Evolutionary conservation across 2,113 vertebrate species (phyloP).

Genomic region (Tachysurus fulvidraco): DNA sequence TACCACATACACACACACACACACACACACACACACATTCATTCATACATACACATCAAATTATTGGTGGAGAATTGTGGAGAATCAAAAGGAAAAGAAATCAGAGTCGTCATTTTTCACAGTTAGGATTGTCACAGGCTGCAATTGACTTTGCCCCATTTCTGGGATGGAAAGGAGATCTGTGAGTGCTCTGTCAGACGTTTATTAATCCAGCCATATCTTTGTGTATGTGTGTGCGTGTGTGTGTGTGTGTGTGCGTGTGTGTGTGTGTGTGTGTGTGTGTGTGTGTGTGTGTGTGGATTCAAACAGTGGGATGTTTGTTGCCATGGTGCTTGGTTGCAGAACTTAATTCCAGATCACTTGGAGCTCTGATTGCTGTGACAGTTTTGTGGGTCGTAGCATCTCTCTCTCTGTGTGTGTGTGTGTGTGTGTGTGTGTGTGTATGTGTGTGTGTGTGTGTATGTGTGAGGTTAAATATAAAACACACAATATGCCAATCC

Average conservation of each 20-base stretch:
- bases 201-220: slow-evolving; percentile 63
- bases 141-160: slow-evolving; percentile 55
- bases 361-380: slow-evolving; percentile 56
- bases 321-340: slow-evolving; percentile 62
- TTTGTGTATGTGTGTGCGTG: slow-evolving; percentile 42
- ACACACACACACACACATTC: not conserved
- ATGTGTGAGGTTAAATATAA: slow-evolving; percentile 9
- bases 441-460: slow-evolving; percentile 4
- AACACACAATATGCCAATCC: not conserved
- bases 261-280: slow-evolving; percentile 39
- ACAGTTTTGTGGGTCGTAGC: slow-evolving; percentile 45
- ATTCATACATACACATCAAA: not conserved
- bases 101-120: slow-evolving; percentile 53
- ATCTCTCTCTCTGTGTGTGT: slow-evolving; percentile 29
- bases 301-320: slow-evolving; percentile 59
- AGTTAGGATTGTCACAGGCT: slow-evolving; percentile 56
- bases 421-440: slow-evolving; percentile 26
- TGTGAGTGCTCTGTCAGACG: slow-evolving; percentile 58
- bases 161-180: slow-evolving; percentile 56
- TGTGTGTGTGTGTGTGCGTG: slow-evolving; percentile 31
- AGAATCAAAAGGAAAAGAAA: slow-evolving; percentile 58
- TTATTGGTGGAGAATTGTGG: slow-evolving; percentile 38
- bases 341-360: slow-evolving; percentile 60
- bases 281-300: slow-evolving; percentile 24
- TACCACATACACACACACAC: not conserved